Conservation (phyloP, 2,797 vertebrate genomes). For the Anguilla pacifica region DNA sequence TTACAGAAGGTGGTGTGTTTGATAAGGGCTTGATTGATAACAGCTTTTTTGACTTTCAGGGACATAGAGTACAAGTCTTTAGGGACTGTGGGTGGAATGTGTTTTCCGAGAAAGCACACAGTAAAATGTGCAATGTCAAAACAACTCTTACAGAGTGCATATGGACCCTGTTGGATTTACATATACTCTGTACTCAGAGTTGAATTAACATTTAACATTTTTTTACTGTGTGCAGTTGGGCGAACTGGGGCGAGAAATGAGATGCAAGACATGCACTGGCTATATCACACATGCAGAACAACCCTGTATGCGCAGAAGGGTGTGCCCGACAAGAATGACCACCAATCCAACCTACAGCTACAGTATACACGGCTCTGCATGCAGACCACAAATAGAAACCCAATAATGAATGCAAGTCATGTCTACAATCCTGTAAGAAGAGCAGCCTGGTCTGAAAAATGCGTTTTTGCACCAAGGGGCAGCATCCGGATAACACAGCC, state of each 20-base stretch:
- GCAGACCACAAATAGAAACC: neutral
- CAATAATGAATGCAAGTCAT: neutral
- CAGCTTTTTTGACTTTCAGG: neutral
- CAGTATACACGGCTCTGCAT: neutral
- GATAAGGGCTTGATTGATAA: neutral
- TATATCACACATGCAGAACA: neutral
- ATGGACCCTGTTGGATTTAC: neutral
- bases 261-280: neutral
- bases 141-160: neutral
- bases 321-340: neutral
- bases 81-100: neutral
- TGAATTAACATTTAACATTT: neutral
- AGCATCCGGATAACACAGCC: neutral
- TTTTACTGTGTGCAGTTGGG: neutral
- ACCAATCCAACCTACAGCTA: neutral
- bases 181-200: neutral
- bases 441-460: neutral
- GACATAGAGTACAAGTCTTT: neutral
- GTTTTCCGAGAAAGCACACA: neutral
- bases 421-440: neutral
- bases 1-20: neutral
- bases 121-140: neutral
- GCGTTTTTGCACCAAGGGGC: neutral
- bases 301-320: neutral
- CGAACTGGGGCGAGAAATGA: neutral